Evolutionary conservation across 2,888 invertebrate species (phyloP), one percentile per base, ranked within the genome.

Genomic region (Thera britannica): DNA sequence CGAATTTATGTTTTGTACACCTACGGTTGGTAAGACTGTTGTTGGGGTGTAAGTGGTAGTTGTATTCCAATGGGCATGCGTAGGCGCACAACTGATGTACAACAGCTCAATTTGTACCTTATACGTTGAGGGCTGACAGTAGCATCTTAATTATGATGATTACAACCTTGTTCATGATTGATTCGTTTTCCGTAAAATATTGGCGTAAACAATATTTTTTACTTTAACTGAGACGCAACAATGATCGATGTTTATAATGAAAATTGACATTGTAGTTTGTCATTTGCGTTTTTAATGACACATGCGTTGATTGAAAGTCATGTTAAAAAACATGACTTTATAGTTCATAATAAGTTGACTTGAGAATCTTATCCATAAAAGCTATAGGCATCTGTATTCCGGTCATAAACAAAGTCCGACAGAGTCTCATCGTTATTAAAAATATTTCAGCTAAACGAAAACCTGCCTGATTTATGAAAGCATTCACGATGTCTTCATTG

Each of bases 401-500:
- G 38, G 34, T 56, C 48, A 35, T 49, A n/a, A 51, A 49, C 35
- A 35, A 59, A 12, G 36, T 12, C 41, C n/a, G 38, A 52, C 44
- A 8, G 9, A 46, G 9, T 7, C 55, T 41, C 12, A 35, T 52
- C n/a, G 38, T 36, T 52, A 36, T 23, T 62, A 61, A 41, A 60
- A 49, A 41, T 59, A 60, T 62, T 66, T 52, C 49, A 56, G 57
- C 64, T 66, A 67, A 65, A 58, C 61, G 56, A 56, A 66, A 61
- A 54, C 57, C 52, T 63, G 7, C 60, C 54, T 90, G 90, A 93
- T 92, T 92, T 91, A 93, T 92, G 80, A 67, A 76, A 73, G 82
- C 83, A 92, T 92, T 92, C 82, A 74, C 84, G 83, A 92, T 84
- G 85, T 90, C 91, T 92, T 92, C 89, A 92, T 92, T 87, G 83